Evolutionary conservation across 2,888 invertebrate genomes (phyloP).

Genomic region (Empis livida): DNA sequence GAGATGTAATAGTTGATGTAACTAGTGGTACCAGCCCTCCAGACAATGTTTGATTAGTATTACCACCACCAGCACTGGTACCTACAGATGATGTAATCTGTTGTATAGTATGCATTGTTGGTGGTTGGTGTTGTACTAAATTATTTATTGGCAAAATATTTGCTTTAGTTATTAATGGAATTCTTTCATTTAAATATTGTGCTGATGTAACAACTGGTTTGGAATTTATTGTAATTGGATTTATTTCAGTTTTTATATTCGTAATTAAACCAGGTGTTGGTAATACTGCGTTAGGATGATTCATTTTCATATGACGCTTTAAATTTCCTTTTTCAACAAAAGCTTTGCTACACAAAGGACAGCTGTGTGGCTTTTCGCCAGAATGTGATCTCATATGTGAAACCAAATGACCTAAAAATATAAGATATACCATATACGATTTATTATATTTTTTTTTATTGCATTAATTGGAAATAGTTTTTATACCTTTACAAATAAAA

Average conservation of each 20-base stretch:
- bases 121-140: conserved; percentile 31
- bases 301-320: conserved; percentile 59
- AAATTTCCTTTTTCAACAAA: conserved; percentile 74
- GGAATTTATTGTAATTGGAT: conserved; percentile 2
- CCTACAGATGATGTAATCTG: conserved; percentile 31
- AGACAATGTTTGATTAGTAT: conserved; percentile 27
- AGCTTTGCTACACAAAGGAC: conserved; percentile 59
- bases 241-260: conserved; percentile 24
- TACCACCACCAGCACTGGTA: conserved; percentile 17
- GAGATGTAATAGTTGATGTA: conserved; percentile 33
- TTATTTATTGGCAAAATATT: conserved; percentile 12
- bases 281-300: conserved; percentile 42
- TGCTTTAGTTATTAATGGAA: conserved; percentile 9
- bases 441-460: no score
- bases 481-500: conserved; percentile 69
- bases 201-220: conserved; percentile 4
- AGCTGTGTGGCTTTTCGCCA: conserved; percentile 44
- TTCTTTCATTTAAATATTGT: conserved; percentile 11
- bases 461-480: no score
- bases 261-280: conserved; percentile 34
- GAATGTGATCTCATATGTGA: conserved; percentile 72
- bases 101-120: conserved; percentile 35
- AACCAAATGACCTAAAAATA: conserved; percentile 49
- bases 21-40: conserved; percentile 29
- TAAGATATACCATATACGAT: no score